Conservation (phyloP, 30 jellyfish, hydroid and myxozoan species). For the Cassiopea xamachana region DNA sequence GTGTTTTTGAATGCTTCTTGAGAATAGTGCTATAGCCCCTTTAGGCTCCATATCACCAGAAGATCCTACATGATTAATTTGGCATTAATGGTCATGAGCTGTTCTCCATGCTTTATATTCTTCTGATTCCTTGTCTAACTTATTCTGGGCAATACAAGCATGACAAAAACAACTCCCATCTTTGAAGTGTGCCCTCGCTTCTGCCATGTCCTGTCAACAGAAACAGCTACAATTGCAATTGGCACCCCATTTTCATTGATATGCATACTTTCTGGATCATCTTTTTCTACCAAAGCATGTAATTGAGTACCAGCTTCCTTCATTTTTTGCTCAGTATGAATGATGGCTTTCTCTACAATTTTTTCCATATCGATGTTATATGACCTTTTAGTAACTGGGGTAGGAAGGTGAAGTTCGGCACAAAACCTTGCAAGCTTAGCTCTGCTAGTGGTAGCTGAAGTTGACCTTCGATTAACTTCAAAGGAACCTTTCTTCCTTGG, state of each 20-base stretch:
- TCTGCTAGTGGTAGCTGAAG: constrained; percentile 13
- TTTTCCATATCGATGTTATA: constrained; percentile 19
- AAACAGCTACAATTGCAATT: constrained; percentile 26
- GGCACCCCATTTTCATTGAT: constrained; percentile 16
- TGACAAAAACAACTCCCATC: constrained; percentile 43
- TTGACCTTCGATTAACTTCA: constrained; percentile 41
- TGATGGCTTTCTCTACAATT: background rate
- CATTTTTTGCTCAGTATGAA: constrained; percentile 21
- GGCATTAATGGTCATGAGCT: background rate
- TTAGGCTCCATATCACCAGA: constrained; percentile 20
- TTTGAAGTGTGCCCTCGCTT: constrained; percentile 63
- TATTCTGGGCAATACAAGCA: constrained; percentile 15
- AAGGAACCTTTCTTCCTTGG: constrained; percentile 32
- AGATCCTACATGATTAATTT: constrained; percentile 25
- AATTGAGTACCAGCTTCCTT: constrained; percentile 23
- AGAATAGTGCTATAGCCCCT: constrained; percentile 20
- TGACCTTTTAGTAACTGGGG: constrained; percentile 38
- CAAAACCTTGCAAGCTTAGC: constrained; percentile 24
- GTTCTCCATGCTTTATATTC: background rate
- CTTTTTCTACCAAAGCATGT: background rate
- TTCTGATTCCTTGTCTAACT: constrained; percentile 24
- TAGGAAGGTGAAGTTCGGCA: constrained; percentile 19
- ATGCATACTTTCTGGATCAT: background rate
- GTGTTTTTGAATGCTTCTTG: background rate
- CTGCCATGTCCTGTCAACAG: constrained; percentile 51